Evolutionary conservation across 2,113 vertebrate species (phyloP).

Genomic region (Sakesphorus luctuosus): DNA sequence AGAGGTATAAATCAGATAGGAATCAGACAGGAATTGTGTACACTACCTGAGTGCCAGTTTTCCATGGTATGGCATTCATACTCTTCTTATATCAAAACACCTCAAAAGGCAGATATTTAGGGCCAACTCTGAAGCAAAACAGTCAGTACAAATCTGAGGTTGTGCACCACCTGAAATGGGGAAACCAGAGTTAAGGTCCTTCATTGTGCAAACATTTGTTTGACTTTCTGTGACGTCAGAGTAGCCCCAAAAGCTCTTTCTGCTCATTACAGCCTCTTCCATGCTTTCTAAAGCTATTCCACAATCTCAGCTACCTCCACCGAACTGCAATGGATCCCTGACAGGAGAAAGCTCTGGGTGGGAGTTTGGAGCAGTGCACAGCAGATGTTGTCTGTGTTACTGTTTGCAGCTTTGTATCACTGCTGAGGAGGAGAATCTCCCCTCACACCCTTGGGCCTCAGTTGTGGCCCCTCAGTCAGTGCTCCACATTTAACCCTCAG

Average conservation of each 20-base stretch:
- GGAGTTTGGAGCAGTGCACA: not conserved
- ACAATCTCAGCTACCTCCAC: not conserved
- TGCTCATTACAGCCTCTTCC: not conserved
- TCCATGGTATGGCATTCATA: not conserved
- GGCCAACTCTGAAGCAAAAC: not conserved
- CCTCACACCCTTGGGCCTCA: not conserved
- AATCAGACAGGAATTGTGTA: not conserved
- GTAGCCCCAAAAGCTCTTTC: not conserved
- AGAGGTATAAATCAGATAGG: not conserved
- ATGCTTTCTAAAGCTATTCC: not conserved
- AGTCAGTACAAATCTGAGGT: not conserved
- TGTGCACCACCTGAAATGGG: not conserved
- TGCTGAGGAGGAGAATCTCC: not conserved
- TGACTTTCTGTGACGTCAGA: not conserved
- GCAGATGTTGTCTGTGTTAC: accelerated
- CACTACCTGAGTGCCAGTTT: not conserved
- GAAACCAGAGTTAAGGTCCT: not conserved
- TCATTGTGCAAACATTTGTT: not conserved
- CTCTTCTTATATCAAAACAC: not conserved
- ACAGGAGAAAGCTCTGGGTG: not conserved
- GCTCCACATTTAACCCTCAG: not conserved
- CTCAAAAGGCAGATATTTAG: not conserved
- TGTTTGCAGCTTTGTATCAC: not conserved
- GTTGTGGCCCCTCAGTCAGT: accelerated
- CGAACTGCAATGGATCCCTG: not conserved